Evolutionary conservation across 2,113 vertebrate species (phyloP), one percentile per base, ranked within the genome.

Genomic region (Pao palembangensis): DNA sequence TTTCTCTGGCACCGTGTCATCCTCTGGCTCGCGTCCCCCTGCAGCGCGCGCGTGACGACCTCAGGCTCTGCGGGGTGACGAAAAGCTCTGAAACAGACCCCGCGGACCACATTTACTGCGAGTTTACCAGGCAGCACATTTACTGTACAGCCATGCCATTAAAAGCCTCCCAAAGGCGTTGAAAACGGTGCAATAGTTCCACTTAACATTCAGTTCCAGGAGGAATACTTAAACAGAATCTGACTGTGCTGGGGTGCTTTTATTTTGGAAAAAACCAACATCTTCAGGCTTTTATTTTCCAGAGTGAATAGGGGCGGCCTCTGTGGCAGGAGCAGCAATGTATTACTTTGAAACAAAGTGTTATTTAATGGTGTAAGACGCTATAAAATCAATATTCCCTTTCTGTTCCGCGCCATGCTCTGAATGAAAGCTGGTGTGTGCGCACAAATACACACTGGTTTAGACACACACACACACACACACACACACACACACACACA

Each of bases 51-150:
- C 10, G 64, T 65, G 49, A 57, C 48, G 3, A 58, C 77, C 69
- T 61, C 41, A 11, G 62, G 68, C 52, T 72, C 20, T 49, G 58
- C 65, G 17, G 71, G 72, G 58, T 85, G 79, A 82, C 51, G 82
- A 80, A 85, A 80, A 64, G 58, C 51, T 53, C 64, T 67, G 77
- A 78, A 82, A 85, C 41, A 76, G 16, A 16, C 52, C 58, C 46
- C 3, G 51, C 2, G 13, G 48, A 50, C 51, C 11, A 0, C 47
- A 56, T 42, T 11, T 8, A 6, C 43, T 23, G 62, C 34, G 20
- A 23, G 47, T 60, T 59, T 59, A n/a, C 68, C 14, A 21, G 20
- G 19, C 51, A 58, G 58, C 55, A 52, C 38, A 49, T 64, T 50
- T 51, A 51, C 55, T 64, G 51, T 71, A 23, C 50, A 25, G 12